Percentiles rank a stretch among this genome's conserved stretches.
phyloP scores from a whole-genome alignment of 2,888 invertebrate species.

The Metallyticus violacea region DNA sequence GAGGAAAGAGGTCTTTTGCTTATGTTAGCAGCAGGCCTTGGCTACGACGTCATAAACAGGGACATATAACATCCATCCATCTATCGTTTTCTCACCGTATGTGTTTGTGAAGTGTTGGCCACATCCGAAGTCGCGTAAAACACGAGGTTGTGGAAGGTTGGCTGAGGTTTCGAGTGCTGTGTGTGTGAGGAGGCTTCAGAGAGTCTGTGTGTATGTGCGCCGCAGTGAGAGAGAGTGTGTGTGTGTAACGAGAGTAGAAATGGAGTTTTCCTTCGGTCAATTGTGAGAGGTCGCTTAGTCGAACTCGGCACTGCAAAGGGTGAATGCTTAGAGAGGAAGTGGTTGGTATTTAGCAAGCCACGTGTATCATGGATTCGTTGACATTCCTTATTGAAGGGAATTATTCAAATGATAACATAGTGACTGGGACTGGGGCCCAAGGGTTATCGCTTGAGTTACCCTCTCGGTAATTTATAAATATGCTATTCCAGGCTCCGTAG shows the following conservation, averaged over 20 bases:
- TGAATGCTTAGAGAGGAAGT: neutral
- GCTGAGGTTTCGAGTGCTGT: neutral
- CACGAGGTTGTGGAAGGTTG: neutral
- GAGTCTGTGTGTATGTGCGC: neutral
- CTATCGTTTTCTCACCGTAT: conserved; percentile 4
- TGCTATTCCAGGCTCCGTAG: too few species aligned
- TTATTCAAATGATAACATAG: neutral
- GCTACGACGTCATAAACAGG: conserved; percentile 5
- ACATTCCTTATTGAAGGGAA: too few species aligned
- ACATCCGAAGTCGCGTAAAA: neutral
- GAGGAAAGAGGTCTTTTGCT: neutral
- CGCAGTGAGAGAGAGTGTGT: too few species aligned
- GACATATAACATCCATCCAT: neutral
- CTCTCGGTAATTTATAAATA: too few species aligned
- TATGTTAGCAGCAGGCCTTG: conserved; percentile 3
- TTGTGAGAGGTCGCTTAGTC: neutral
- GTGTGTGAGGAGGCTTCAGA: neutral
- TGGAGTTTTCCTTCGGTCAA: neutral
- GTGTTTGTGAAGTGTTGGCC: neutral
- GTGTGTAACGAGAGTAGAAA: neutral
- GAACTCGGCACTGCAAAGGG: neutral
- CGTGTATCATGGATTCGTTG: neutral
- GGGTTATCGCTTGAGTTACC: too few species aligned
- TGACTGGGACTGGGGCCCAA: neutral
- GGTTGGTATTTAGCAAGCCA: neutral